Percentiles rank a stretch among this genome's conserved stretches.
These are phyloP conservation scores for Tychaedon coryphoeus DNA, from an alignment of 2,113 vertebrate genomes.

Conservation along the genomic window DNA sequence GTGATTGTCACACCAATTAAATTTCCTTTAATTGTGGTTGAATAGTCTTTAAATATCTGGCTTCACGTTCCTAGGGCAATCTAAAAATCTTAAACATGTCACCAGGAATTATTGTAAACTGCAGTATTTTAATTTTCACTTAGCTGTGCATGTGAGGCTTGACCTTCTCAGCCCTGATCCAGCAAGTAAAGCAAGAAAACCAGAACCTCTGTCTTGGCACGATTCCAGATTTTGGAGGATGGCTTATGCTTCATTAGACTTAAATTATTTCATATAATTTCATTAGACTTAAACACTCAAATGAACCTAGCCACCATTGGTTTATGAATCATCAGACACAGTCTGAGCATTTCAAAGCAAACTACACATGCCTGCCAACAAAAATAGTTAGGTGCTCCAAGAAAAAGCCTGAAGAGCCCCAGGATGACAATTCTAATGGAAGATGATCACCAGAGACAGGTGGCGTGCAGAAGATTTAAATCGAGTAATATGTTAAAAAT, in stretches of 20 bases:
- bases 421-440: background rate
- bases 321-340: background rate
- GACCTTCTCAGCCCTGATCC: background rate
- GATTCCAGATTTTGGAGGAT: background rate
- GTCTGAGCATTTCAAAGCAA: background rate
- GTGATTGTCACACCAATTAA: background rate
- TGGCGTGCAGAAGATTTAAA: background rate
- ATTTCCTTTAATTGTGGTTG: background rate
- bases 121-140: background rate
- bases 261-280: background rate
- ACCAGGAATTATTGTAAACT: background rate
- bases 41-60: background rate
- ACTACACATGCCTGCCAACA: background rate
- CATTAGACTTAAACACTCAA: background rate
- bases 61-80: background rate
- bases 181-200: background rate
- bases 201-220: background rate
- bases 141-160: background rate
- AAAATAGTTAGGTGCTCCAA: background rate
- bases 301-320: background rate
- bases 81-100: background rate
- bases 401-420: background rate
- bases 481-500: background rate
- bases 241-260: background rate
- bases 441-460: background rate